phyloP scores from a whole-genome alignment of 2,113 vertebrate species.

The Cardinalis cardinalis region DNA sequence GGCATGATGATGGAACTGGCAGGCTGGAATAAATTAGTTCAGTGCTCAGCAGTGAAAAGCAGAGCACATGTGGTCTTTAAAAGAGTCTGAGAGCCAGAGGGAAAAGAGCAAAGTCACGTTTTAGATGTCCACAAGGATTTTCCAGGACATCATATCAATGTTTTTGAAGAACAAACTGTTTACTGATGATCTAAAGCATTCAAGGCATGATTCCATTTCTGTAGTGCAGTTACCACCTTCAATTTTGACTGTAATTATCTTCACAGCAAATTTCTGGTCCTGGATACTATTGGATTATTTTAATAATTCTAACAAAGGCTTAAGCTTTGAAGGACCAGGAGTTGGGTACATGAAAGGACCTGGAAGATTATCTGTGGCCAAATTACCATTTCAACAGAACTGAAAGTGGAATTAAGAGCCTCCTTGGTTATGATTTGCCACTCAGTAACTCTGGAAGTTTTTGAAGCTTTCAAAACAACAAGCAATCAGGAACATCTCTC shows the following conservation, averaged over 20 bases:
- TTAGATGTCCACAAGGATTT: neutral
- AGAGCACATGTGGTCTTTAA: neutral
- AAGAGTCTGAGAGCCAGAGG: neutral
- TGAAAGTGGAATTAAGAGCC: neutral
- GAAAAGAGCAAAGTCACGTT: neutral
- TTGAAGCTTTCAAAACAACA: neutral
- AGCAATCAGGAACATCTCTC: neutral
- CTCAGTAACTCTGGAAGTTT: neutral
- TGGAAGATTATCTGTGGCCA: neutral
- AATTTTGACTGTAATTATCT: neutral
- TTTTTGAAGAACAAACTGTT: neutral
- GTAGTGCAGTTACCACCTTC: neutral
- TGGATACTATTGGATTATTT: neutral
- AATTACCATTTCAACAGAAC: neutral
- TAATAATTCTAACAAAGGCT: neutral
- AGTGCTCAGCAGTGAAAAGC: neutral
- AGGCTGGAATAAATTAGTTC: neutral
- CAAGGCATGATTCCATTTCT: neutral
- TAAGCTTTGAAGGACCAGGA: neutral
- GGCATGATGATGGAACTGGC: neutral
- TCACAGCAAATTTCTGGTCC: neutral
- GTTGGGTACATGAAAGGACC: neutral
- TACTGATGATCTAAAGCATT: neutral
- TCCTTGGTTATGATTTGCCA: neutral
- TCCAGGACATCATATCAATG: neutral